These are phyloP conservation scores for Hucho hucho DNA, from an alignment of 2,113 vertebrate species.

Conservation along the genomic window DNA sequence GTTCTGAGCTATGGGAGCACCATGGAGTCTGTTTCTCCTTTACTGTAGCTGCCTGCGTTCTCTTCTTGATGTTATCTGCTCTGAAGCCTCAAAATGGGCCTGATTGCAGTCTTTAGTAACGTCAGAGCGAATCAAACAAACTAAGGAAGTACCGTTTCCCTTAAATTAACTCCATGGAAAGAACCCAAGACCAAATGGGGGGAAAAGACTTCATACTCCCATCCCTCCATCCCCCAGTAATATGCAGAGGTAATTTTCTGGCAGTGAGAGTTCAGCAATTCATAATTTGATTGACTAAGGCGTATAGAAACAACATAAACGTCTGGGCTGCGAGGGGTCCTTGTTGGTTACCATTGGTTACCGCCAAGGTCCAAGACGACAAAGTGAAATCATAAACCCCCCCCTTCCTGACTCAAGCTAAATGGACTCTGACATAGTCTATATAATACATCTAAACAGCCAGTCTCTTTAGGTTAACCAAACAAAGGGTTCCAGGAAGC, in stretches of 20 bases:
- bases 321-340: constrained; percentile 49
- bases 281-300: constrained; percentile 77
- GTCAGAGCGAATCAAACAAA: constrained; percentile 79
- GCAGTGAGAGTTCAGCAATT: constrained; percentile 76
- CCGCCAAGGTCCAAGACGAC: constrained; percentile 62
- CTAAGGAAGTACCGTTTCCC: constrained; percentile 70
- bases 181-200: constrained; percentile 57
- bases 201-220: constrained; percentile 48
- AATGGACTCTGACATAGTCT: constrained; percentile 76
- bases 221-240: constrained; percentile 54
- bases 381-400: constrained; percentile 67
- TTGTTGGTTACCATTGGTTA: constrained; percentile 56
- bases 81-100: constrained; percentile 74
- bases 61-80: constrained; percentile 77
- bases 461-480: constrained; percentile 69
- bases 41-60: constrained; percentile 48
- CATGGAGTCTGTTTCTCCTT: constrained; percentile 69
- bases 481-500: constrained; percentile 52
- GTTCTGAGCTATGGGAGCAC: constrained; percentile 16
- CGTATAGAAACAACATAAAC: constrained; percentile 68
- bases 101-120: constrained; percentile 80
- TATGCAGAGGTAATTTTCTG: constrained; percentile 75
- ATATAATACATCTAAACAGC: constrained; percentile 75
- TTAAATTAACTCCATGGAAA: constrained; percentile 72
- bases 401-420: constrained; percentile 51